Base-by-base conservation (phyloP, 2,113 vertebrate species). In the Pelodiscus sinensis region DNA sequence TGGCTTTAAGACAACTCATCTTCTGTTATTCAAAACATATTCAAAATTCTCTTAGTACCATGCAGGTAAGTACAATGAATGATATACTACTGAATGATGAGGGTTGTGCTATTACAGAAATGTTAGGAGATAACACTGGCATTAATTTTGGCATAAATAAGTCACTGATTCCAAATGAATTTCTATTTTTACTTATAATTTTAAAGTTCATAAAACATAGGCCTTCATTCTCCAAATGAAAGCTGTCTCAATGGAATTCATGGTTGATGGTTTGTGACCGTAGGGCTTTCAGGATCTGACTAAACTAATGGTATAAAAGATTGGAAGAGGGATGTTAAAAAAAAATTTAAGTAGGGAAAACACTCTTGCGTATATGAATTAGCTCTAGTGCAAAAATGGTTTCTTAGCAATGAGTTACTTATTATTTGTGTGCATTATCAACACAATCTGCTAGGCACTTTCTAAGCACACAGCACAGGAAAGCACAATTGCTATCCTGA, bases 401-500 rank as follows among this genome's bases (percentile, higher is more conserved):
- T 91, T 90, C 65, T 50, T 82, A 38, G 65, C n/a, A 68, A 85
- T 83, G 86, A 85, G 52, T 68, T 78, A 88, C 85, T 94, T 85
- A 56, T 44, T 24, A 75, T 75, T 75, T 75, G 35, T 75, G 38
- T 50, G 9, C 91, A 92, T 92, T 90, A 85, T 58, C 91, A 52
- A 50, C 51, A 85, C 80, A 71, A 86, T 35, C 16, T 68, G 31
- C 16, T 68, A 68, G 65, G 31, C 65, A 68, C 78, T 88, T 91
- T 92, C 0, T 0, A 86, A 83, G 65, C 92, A 85, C 77, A 84
- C 44, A 54, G 10, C 52, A 54, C 87, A 79, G 58, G 58, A 31
- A 92, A 84, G 84, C 84, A 92, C 96, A 96, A 84, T 96, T 97
- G 95, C 93, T 96, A 82, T 90, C 71, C 86, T 95, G 91, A 87